A percentile compares a stretch with the other conserved stretches of the same genome.
These are phyloP conservation scores for Aptenodytes patagonicus DNA, from an alignment of 2,113 vertebrate genomes.

Conservation along the genomic window DNA sequence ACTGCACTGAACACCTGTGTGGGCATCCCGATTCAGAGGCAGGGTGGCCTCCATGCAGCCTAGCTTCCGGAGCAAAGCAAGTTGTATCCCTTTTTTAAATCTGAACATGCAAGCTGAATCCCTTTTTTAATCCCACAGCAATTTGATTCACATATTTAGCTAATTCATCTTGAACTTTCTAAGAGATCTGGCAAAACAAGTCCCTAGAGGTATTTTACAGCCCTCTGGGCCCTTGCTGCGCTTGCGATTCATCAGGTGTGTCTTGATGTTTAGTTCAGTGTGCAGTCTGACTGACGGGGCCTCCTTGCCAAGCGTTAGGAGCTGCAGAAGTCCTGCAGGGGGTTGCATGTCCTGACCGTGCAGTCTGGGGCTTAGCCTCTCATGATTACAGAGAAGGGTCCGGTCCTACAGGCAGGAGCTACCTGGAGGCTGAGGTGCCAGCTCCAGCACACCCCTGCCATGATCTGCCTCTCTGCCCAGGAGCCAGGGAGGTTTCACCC, in stretches of 20 bases:
- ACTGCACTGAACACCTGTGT: background rate
- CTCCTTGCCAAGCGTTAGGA: background rate
- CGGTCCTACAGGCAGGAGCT: background rate
- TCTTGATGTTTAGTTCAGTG: background rate
- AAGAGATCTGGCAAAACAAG: background rate
- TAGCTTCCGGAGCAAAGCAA: background rate
- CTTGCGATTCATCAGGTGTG: background rate
- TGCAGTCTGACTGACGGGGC: background rate
- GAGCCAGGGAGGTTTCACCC: background rate
- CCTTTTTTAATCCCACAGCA: background rate
- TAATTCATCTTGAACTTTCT: background rate
- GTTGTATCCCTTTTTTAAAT: background rate
- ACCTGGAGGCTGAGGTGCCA: background rate
- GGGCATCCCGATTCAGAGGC: background rate
- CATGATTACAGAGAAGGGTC: background rate
- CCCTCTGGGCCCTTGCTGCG: background rate
- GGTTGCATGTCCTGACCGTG: fast-evolving
- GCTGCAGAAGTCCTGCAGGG: background rate
- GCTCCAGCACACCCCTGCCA: fast-evolving
- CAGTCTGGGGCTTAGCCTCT: background rate
- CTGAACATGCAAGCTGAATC: background rate
- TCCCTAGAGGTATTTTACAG: background rate
- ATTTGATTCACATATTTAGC: background rate
- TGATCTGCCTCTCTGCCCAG: background rate
- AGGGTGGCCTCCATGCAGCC: background rate